Conservation (phyloP, 2,113 vertebrate species). For the Beaufortia kweichowensis region DNA sequence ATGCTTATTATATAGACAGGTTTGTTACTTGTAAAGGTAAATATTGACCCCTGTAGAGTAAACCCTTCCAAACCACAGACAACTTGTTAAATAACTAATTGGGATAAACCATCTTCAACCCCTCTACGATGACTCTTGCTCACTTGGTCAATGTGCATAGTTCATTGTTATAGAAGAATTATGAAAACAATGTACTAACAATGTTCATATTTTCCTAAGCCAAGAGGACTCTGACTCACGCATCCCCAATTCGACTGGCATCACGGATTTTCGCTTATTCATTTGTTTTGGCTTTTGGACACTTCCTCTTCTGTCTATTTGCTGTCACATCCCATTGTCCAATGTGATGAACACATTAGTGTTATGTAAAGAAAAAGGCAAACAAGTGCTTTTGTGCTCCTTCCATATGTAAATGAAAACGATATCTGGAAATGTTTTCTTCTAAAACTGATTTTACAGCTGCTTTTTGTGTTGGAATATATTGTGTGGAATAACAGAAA, state of each 20-base stretch:
- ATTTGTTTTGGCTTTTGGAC: conserved; percentile 26
- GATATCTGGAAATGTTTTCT: background rate
- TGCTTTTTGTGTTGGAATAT: background rate
- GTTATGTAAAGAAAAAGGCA: conserved; percentile 8
- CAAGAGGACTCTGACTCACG: background rate
- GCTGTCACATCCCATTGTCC: conserved; percentile 25
- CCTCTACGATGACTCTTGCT: too few relatives aligned
- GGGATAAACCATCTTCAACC: too few relatives aligned
- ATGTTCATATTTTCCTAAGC: conserved; percentile 43
- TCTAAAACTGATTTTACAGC: background rate
- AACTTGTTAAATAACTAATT: too few relatives aligned
- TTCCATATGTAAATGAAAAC: background rate
- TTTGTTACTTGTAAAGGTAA: background rate
- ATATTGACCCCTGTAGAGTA: background rate
- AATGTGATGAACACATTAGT: background rate
- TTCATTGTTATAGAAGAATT: conserved; percentile 21
- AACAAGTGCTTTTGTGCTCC: background rate
- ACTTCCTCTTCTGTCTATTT: conserved; percentile 14
- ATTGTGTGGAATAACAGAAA: background rate
- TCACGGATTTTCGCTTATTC: conserved; percentile 16
- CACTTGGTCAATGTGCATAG: conserved; percentile 9
- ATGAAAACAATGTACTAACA: conserved; percentile 28
- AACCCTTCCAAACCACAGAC: too few relatives aligned
- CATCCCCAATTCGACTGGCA: background rate
- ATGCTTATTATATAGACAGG: too few relatives aligned